A percentile compares a stretch with the other conserved stretches of the same genome.
Evolutionary conservation across 2,113 vertebrate genomes (phyloP).

Genomic region (Amphiprion ocellaris): DNA sequence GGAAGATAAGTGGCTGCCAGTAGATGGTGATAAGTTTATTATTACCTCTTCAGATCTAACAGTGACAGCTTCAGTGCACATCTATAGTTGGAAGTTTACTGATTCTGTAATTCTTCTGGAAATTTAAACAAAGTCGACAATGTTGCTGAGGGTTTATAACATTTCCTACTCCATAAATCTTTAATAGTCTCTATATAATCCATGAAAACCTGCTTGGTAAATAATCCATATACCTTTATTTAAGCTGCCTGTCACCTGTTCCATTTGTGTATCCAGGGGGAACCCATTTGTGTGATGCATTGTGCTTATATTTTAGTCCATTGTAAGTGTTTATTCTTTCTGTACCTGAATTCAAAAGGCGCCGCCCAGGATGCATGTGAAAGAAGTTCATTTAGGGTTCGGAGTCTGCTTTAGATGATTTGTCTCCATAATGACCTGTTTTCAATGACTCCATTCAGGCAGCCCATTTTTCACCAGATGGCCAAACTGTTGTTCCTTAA

Average conservation of each 20-base stretch:
- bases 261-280: not conserved
- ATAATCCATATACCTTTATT: not conserved
- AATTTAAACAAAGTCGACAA: not conserved
- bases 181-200: too few species aligned
- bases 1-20: too few species aligned
- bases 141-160: not conserved
- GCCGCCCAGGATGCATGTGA: not conserved
- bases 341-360: not conserved
- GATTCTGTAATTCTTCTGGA: not conserved
- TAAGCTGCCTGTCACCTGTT: not conserved
- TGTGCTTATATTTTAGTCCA: not conserved
- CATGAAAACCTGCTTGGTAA: not conserved
- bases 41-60: not conserved
- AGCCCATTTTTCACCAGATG: constrained; percentile 5
- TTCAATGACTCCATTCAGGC: not conserved
- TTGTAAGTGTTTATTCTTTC: constrained; percentile 1
- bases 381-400: not conserved
- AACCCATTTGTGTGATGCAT: not conserved
- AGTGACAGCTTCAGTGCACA: not conserved
- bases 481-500: constrained; percentile 4
- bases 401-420: not conserved
- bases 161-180: too few species aligned
- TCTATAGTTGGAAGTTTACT: not conserved
- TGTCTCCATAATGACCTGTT: not conserved
- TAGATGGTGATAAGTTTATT: not conserved